phyloP scores from a whole-genome alignment of 2,113 vertebrate species.

The Helogale parvula region DNA sequence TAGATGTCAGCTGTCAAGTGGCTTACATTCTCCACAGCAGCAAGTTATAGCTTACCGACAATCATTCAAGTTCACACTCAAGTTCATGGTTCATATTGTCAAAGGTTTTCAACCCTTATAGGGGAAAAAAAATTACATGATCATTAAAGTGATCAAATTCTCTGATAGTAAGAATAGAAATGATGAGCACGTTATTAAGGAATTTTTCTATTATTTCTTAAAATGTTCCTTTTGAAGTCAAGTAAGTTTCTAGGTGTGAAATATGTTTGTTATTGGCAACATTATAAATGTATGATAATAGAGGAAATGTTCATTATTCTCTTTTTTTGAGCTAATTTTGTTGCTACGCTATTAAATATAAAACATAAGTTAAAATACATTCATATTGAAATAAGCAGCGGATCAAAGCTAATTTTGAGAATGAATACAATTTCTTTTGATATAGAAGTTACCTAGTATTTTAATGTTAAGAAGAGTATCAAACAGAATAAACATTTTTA shows the following conservation, averaged over 20 bases:
- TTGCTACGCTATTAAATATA: background rate
- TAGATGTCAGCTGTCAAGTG: background rate
- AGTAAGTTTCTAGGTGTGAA: constrained; percentile 43
- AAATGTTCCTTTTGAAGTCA: background rate
- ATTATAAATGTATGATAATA: background rate
- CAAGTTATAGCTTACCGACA: background rate
- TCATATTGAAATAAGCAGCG: background rate
- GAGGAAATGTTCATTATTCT: background rate
- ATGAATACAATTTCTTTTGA: background rate
- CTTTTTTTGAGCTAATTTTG: background rate
- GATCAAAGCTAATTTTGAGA: background rate
- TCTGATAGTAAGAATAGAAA: constrained; percentile 61
- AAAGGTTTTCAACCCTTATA: constrained; percentile 40
- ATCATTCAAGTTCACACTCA: constrained; percentile 26
- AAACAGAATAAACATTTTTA: background rate
- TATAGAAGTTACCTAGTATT: background rate
- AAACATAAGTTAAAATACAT: background rate
- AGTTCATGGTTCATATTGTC: background rate
- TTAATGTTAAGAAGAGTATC: background rate
- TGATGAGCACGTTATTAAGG: background rate
- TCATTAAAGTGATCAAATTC: background rate
- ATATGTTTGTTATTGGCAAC: background rate
- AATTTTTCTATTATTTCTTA: background rate
- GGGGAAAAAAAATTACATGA: background rate
- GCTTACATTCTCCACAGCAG: background rate